phyloP scores from a whole-genome alignment of 2,113 vertebrate species.

The Silurus meridionalis region DNA sequence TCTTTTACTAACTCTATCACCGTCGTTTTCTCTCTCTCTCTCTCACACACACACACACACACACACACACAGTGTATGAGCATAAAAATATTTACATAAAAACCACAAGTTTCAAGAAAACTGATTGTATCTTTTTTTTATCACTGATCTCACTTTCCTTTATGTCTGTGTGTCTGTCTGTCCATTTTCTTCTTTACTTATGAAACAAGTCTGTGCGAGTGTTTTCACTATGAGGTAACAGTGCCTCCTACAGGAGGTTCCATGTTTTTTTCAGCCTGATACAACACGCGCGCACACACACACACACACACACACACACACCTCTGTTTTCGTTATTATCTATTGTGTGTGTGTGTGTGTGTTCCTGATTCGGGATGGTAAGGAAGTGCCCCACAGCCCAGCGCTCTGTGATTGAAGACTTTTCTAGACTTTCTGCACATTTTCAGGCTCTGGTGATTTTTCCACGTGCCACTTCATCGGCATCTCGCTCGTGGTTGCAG shows the following conservation, averaged over 20 bases:
- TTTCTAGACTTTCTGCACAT: constrained; percentile 19
- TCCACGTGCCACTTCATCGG: constrained; percentile 28
- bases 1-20: neutral
- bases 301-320: too few species aligned
- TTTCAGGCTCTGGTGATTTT: constrained; percentile 41
- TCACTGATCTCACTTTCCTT: too few species aligned
- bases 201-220: too few species aligned
- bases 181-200: neutral
- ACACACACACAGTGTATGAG: too few species aligned
- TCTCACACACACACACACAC: constrained; percentile 8
- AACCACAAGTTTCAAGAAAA: too few species aligned
- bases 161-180: neutral
- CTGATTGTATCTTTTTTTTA: too few species aligned
- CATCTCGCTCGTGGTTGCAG: neutral
- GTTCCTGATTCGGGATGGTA: constrained; percentile 14
- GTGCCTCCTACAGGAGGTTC: constrained; percentile 1
- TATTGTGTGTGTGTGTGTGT: neutral
- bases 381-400: constrained; percentile 22
- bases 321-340: too few species aligned
- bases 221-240: neutral
- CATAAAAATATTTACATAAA: too few species aligned
- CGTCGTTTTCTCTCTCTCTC: neutral
- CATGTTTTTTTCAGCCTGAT: neutral
- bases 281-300: too few species aligned
- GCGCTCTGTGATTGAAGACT: constrained; percentile 34